Evolutionary conservation across 1,140 invertebrate species (phyloP).

Genomic region (Bursaphelenchus mucronatus): DNA sequence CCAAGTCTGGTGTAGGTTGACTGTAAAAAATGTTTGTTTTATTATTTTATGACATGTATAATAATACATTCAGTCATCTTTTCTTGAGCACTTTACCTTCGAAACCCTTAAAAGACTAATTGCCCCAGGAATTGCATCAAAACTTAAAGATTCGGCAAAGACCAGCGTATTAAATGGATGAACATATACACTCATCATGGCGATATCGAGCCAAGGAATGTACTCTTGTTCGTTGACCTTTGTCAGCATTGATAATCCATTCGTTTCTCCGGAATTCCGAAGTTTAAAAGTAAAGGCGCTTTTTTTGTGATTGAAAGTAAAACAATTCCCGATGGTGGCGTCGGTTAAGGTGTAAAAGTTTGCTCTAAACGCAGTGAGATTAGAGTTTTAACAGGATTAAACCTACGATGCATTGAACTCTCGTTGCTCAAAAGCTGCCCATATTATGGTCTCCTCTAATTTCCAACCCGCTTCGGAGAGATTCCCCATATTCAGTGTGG

Average conservation of each 20-base stretch:
- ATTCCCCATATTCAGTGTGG: neutral
- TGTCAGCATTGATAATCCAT: conserved; percentile 12
- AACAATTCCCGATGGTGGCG: conserved; percentile 1
- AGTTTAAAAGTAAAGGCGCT: neutral
- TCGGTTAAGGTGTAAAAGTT: conserved; percentile 2
- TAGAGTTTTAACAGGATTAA: neutral
- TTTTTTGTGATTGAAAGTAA: conserved; percentile 6
- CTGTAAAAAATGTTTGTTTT: too few species aligned
- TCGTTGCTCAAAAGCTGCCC: conserved; percentile 13
- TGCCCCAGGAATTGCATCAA: conserved; percentile 10
- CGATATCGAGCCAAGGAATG: conserved; percentile 5
- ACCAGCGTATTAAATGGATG: conserved; percentile 14
- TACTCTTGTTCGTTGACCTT: conserved; percentile 10
- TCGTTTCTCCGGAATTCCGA: conserved; percentile 1
- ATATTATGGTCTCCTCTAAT: conserved; percentile 8
- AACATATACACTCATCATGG: conserved; percentile 5
- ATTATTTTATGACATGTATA: too few species aligned
- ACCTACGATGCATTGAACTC: conserved; percentile 15
- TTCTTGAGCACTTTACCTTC: neutral
- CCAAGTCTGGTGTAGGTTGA: conserved; percentile 9
- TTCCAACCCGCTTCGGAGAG: conserved; percentile 5
- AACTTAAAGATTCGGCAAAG: conserved; percentile 15
- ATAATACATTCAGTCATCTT: too few species aligned
- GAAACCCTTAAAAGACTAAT: neutral
- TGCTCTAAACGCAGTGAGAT: neutral